These are phyloP conservation scores for Gandaritis pyraliata DNA, from an alignment of 2,888 invertebrate genomes.

Conservation along the genomic window DNA sequence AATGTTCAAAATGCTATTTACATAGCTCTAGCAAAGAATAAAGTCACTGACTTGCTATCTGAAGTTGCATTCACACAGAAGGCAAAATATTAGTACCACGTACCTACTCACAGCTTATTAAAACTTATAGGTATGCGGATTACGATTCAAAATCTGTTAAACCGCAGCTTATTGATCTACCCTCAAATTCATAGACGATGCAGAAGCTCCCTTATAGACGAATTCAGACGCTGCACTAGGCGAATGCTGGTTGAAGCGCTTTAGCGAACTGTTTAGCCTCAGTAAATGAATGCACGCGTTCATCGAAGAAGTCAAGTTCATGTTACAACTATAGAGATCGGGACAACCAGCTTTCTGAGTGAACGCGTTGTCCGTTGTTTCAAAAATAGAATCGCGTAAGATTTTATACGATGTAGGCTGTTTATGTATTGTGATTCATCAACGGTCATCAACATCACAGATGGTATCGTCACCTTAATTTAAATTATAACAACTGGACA, in stretches of 20 bases:
- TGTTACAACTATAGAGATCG: no score
- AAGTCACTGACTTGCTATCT: conserved; percentile 59
- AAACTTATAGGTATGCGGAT: no score
- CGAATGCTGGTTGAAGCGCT: no score
- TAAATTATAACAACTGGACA: conserved; percentile 20
- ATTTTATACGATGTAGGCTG: conserved; percentile 44
- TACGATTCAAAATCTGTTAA: no score
- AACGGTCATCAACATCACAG: conserved; percentile 28
- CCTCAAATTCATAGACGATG: no score
- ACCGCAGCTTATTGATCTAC: no score
- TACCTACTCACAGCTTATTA: no score
- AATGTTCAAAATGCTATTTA: conserved; percentile 23
- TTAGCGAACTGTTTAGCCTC: no score
- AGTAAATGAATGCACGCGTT: no score
- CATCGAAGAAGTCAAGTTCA: no score
- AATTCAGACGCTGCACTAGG: no score
- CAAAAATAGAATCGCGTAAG: conserved; percentile 58
- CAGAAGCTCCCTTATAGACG: no score
- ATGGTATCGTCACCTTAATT: conserved; percentile 28
- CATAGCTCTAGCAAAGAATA: conserved; percentile 19
- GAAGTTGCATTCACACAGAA: conserved; percentile 8
- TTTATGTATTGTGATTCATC: conserved; percentile 48
- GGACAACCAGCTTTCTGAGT: conserved; percentile 6
- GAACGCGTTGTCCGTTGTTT: conserved; percentile 13
- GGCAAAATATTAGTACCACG: neutral